A percentile compares a stretch with the other conserved stretches of the same genome.
phyloP scores from a whole-genome alignment of 2,113 vertebrate genomes.

The Atherinomorus stipes region DNA sequence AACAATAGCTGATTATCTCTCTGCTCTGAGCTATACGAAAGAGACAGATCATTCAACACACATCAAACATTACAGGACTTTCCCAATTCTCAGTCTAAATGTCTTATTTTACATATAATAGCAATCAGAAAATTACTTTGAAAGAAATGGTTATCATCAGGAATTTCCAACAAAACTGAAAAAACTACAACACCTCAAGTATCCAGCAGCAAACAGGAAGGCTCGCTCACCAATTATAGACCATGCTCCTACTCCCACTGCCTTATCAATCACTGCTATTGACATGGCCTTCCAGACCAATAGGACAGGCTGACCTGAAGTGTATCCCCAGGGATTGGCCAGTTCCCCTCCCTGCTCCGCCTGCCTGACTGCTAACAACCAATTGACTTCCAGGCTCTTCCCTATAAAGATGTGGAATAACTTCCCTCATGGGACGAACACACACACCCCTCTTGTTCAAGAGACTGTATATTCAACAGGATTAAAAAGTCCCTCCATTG shows the following conservation, averaged over 20 bases:
- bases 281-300: conserved; percentile 59
- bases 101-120: conserved; percentile 21
- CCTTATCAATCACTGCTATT: conserved; percentile 58
- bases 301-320: conserved; percentile 36
- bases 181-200: background rate
- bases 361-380: conserved; percentile 55
- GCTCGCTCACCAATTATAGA: background rate
- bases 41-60: conserved; percentile 22
- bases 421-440: conserved; percentile 14
- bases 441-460: background rate
- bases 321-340: conserved; percentile 45
- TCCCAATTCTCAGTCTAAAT: conserved; percentile 25
- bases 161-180: conserved; percentile 23
- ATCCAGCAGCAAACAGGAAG: conserved; percentile 9
- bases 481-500: conserved; percentile 13
- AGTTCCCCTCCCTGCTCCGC: conserved; percentile 29
- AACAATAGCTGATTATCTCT: conserved; percentile 28
- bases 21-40: background rate
- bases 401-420: conserved; percentile 38
- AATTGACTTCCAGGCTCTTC: conserved; percentile 58
- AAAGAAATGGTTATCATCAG: conserved; percentile 11
- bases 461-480: background rate
- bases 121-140: conserved; percentile 2
- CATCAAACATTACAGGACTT: conserved; percentile 23
- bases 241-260: conserved; percentile 21